These are phyloP conservation scores for Platichthys flesus DNA, from an alignment of 2,113 vertebrate species.

Conservation along the genomic window DNA sequence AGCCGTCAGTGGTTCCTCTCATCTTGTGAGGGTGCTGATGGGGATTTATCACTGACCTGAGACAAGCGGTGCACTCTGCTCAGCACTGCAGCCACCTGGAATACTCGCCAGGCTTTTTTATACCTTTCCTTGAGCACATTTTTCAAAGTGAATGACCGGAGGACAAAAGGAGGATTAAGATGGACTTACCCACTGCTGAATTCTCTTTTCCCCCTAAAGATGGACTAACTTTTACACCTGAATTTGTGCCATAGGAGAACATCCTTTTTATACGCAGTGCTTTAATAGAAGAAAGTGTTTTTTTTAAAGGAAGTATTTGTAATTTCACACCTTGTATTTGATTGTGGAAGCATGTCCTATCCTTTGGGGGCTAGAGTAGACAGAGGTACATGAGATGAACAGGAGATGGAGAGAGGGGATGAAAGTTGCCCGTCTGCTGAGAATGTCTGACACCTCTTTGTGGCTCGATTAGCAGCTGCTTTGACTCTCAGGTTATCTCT, in stretches of 20 bases:
- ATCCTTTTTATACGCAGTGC: not conserved
- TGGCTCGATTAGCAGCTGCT: conserved; percentile 23
- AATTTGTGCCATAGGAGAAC: conserved; percentile 10
- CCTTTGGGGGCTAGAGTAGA: not conserved
- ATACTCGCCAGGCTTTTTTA: conserved; percentile 25
- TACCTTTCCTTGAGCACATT: conserved; percentile 42
- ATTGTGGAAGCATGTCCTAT: not conserved
- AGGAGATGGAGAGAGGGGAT: conserved; percentile 28
- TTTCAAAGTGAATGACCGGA: conserved; percentile 30
- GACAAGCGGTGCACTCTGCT: conserved; percentile 53
- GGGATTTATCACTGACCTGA: conserved; percentile 74
- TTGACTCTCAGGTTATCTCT: conserved; percentile 26
- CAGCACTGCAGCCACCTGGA: conserved; percentile 63
- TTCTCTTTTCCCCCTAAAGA: conserved; percentile 19
- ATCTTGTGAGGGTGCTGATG: conserved; percentile 64
- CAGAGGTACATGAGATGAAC: conserved; percentile 15
- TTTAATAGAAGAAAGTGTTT: not conserved
- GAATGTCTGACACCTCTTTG: conserved; percentile 36
- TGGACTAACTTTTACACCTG: conserved; percentile 64
- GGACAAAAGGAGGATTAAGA: conserved; percentile 66
- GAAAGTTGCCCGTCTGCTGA: conserved; percentile 63
- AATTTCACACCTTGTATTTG: not conserved
- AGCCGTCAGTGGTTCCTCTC: conserved; percentile 65
- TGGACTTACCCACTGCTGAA: conserved; percentile 23
- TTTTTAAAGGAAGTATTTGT: conserved; percentile 1